A percentile compares a stretch with the other conserved stretches of the same genome.
phyloP scores from a whole-genome alignment of 2,113 vertebrate genomes.

The Amphiprion ocellaris region DNA sequence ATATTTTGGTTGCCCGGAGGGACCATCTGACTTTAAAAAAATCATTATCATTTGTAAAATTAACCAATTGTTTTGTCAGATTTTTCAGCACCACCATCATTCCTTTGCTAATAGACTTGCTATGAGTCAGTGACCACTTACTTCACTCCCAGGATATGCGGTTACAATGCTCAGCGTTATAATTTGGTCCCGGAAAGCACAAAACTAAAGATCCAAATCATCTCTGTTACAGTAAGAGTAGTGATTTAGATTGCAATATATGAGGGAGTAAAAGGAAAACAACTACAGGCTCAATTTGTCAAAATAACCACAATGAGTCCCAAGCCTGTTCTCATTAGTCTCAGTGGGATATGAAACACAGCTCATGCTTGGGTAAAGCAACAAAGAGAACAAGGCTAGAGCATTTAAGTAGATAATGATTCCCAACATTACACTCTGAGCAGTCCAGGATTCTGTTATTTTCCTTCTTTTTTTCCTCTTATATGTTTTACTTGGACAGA shows the following conservation, averaged over 20 bases:
- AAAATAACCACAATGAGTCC: constrained; percentile 68
- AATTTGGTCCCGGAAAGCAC: constrained; percentile 49
- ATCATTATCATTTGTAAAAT: constrained; percentile 90
- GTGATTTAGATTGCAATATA: constrained; percentile 72
- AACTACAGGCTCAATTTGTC: constrained; percentile 76
- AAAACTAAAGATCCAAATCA: constrained; percentile 60
- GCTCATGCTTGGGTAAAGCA: constrained; percentile 55
- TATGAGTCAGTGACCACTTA: constrained; percentile 67
- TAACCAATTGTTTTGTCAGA: constrained; percentile 88
- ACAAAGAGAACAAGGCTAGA: constrained; percentile 37
- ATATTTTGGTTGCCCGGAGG: constrained; percentile 79
- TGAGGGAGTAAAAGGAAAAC: constrained; percentile 67
- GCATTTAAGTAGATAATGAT: constrained; percentile 70
- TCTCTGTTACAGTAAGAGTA: constrained; percentile 61
- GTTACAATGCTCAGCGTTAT: constrained; percentile 63
- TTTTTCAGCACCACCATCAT: constrained; percentile 83
- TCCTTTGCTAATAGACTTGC: constrained; percentile 84
- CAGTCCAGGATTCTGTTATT: constrained; percentile 7
- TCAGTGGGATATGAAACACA: constrained; percentile 69
- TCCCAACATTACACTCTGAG: constrained; percentile 43
- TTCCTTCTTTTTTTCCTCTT: constrained; percentile 1
- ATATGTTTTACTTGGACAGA: constrained; percentile 38
- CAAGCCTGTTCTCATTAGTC: constrained; percentile 72
- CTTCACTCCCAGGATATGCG: constrained; percentile 77
- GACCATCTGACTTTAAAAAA: constrained; percentile 74